phyloP scores from a whole-genome alignment of 1,140 invertebrate genomes.

The Aphelenchoides besseyi region DNA sequence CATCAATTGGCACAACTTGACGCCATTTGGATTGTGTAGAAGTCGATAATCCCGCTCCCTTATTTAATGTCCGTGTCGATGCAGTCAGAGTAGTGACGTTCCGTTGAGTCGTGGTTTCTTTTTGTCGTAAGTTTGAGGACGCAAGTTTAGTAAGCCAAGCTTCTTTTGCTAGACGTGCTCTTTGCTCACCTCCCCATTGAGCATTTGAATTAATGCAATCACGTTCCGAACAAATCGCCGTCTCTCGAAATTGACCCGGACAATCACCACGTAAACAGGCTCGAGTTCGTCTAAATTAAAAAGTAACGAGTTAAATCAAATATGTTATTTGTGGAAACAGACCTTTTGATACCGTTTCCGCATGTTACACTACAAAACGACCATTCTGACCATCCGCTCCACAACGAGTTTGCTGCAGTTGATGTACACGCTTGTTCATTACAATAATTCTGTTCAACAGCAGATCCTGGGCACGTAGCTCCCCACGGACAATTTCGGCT shows the following conservation, averaged over 20 bases:
- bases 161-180: not conserved
- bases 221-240: slow-evolving; percentile 55
- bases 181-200: slow-evolving; percentile 56
- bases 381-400: slow-evolving; percentile 44
- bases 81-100: too few species aligned
- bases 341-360: slow-evolving; percentile 48
- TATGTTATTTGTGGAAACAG: slow-evolving; percentile 49
- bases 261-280: slow-evolving; percentile 57
- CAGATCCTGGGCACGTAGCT: slow-evolving; percentile 37
- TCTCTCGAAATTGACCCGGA: slow-evolving; percentile 54
- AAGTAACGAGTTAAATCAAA: slow-evolving; percentile 47
- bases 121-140: not conserved
- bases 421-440: slow-evolving; percentile 57
- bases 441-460: slow-evolving; percentile 57
- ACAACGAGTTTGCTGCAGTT: not conserved
- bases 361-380: slow-evolving; percentile 39
- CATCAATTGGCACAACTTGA: not conserved
- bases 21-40: not conserved
- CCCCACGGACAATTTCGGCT: slow-evolving; percentile 27
- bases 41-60: not conserved
- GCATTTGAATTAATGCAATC: slow-evolving; percentile 50
- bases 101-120: too few species aligned
- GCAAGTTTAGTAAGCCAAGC: not conserved
- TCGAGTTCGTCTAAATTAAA: slow-evolving; percentile 49
- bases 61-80: not conserved